Conservation (phyloP, 2,797 vertebrate genomes). For the Peromyscus melanophrys region DNA sequence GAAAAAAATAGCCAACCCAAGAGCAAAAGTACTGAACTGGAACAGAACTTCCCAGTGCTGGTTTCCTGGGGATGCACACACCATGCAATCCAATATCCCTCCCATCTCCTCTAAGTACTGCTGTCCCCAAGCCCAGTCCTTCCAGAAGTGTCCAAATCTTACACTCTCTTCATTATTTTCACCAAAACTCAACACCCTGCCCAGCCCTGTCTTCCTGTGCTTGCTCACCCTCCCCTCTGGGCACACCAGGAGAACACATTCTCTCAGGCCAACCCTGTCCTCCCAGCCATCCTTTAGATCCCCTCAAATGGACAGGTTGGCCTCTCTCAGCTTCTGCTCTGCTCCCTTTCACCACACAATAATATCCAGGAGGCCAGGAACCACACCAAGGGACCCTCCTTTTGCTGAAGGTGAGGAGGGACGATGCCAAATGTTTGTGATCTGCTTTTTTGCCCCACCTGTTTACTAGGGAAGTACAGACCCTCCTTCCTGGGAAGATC, state of each 20-base stretch:
- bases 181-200: neutral
- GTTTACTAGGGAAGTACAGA: rapidly evolving
- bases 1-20: neutral
- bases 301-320: neutral
- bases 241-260: neutral
- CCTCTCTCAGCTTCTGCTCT: neutral
- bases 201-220: neutral
- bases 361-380: neutral
- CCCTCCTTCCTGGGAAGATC: neutral
- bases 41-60: rapidly evolving
- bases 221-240: neutral
- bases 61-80: rapidly evolving
- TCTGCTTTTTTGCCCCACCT: neutral
- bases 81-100: neutral
- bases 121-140: neutral
- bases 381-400: neutral
- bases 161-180: neutral
- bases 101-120: no score
- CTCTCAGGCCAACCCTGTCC: neutral
- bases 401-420: neutral
- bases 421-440: neutral
- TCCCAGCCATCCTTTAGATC: neutral
- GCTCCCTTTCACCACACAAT: neutral
- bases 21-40: neutral
- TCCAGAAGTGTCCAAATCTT: neutral